These are phyloP conservation scores for Drosophila fungiperda DNA, from an alignment of 2,888 invertebrate genomes.

Conservation along the genomic window DNA sequence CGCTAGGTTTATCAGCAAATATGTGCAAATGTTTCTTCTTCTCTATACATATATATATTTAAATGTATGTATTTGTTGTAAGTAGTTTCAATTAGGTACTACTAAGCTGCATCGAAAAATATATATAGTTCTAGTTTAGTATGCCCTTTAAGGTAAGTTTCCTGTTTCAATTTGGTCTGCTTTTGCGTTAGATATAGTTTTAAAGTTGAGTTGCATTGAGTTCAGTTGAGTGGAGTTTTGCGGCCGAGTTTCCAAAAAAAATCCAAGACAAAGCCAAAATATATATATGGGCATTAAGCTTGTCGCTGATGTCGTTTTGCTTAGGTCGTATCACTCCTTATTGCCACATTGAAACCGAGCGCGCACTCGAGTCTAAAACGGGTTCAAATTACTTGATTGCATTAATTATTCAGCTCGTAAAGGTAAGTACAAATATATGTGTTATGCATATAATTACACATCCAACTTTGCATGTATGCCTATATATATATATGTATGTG, in stretches of 20 bases:
- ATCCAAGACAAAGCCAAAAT: neutral
- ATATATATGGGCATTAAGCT: neutral
- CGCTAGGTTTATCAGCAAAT: constrained; percentile 51
- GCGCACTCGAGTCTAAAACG: constrained; percentile 51
- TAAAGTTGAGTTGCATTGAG: constrained; percentile 29
- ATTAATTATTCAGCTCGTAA: constrained; percentile 75
- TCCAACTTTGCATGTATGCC: constrained; percentile 1
- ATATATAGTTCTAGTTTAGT: constrained; percentile 31
- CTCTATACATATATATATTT: constrained; percentile 7
- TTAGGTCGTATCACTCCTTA: constrained; percentile 23
- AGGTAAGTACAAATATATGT: constrained; percentile 27
- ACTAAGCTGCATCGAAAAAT: constrained; percentile 64
- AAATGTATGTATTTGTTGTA: constrained; percentile 9
- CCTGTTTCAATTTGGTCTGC: constrained; percentile 59
- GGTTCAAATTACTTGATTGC: constrained; percentile 76
- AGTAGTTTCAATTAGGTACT: constrained; percentile 30
- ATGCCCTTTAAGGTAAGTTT: constrained; percentile 23
- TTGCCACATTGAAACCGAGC: constrained; percentile 64
- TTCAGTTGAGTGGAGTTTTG: constrained; percentile 24
- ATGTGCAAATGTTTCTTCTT: constrained; percentile 17
- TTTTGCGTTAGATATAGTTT: constrained; percentile 34
- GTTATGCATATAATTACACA: neutral
- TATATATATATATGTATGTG: constrained; percentile 12
- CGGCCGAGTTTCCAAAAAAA: constrained; percentile 20
- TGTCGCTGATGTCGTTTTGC: neutral